phyloP scores from a whole-genome alignment of 2,113 vertebrate genomes.

The Bungarus multicinctus region DNA sequence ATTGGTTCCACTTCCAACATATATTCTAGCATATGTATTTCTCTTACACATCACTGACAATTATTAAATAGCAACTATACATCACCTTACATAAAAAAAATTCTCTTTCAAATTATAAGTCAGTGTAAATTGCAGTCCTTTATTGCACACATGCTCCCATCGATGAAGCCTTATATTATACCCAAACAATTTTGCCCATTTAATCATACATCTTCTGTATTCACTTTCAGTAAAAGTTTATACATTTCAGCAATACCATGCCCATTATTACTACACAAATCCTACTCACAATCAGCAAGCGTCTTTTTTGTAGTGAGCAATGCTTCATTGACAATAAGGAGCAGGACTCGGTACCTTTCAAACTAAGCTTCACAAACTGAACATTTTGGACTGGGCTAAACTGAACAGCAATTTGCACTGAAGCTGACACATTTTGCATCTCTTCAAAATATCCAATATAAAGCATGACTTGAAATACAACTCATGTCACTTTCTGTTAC shows the following conservation, averaged over 20 bases:
- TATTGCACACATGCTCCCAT: neutral
- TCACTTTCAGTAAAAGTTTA: neutral
- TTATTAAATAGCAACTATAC: neutral
- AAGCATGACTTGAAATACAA: conserved; percentile 21
- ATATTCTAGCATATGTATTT: neutral
- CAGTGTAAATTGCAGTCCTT: neutral
- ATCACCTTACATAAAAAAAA: neutral
- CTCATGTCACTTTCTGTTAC: conserved; percentile 25
- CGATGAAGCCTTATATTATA: neutral
- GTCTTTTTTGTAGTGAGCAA: neutral
- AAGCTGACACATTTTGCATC: neutral
- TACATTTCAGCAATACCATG: neutral
- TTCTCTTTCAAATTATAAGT: neutral
- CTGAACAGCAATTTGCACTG: neutral
- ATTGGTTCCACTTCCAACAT: neutral
- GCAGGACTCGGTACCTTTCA: neutral
- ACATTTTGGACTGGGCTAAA: neutral
- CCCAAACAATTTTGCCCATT: neutral
- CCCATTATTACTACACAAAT: neutral
- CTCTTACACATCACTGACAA: neutral
- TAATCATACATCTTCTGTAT: neutral
- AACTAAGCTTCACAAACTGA: neutral
- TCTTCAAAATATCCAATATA: neutral
- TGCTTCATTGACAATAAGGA: neutral
- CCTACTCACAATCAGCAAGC: neutral